These are phyloP conservation scores for Phrynocephalus versicolor DNA, from an alignment of 2,113 vertebrate genomes.

Conservation along the genomic window DNA sequence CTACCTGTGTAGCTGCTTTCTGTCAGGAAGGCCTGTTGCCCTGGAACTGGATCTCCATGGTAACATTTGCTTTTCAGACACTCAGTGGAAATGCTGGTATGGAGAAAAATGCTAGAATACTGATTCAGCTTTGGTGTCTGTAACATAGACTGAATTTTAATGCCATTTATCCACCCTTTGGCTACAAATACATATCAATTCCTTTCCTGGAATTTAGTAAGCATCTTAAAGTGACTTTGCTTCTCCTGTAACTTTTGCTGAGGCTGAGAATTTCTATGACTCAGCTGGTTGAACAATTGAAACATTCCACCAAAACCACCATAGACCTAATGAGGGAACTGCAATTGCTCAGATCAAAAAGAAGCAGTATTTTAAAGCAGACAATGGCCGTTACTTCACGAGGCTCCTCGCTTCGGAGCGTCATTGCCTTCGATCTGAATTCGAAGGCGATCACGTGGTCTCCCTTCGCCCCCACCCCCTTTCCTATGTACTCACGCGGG, in stretches of 20 bases:
- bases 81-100: conserved; percentile 75
- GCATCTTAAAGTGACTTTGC: conserved; percentile 64
- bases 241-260: conserved; percentile 35
- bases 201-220: conserved; percentile 63
- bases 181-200: conserved; percentile 75
- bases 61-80: conserved; percentile 79
- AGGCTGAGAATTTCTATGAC: conserved; percentile 55
- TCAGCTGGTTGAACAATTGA: conserved; percentile 57
- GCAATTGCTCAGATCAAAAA: neutral
- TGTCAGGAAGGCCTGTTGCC: conserved; percentile 71
- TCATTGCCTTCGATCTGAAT: too few relatives aligned
- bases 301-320: neutral
- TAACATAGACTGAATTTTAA: conserved; percentile 75
- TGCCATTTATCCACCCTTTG: conserved; percentile 68
- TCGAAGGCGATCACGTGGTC: too few relatives aligned
- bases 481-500: too few relatives aligned
- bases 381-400: too few relatives aligned
- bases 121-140: conserved; percentile 77
- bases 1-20: conserved; percentile 71
- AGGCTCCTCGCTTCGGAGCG: too few relatives aligned
- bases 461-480: too few relatives aligned
- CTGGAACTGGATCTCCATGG: conserved; percentile 80
- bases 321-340: neutral
- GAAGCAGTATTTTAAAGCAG: neutral
- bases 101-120: conserved; percentile 78